Evolutionary conservation across 2,113 vertebrate genomes (phyloP).

Genomic region (Bubo bubo): DNA sequence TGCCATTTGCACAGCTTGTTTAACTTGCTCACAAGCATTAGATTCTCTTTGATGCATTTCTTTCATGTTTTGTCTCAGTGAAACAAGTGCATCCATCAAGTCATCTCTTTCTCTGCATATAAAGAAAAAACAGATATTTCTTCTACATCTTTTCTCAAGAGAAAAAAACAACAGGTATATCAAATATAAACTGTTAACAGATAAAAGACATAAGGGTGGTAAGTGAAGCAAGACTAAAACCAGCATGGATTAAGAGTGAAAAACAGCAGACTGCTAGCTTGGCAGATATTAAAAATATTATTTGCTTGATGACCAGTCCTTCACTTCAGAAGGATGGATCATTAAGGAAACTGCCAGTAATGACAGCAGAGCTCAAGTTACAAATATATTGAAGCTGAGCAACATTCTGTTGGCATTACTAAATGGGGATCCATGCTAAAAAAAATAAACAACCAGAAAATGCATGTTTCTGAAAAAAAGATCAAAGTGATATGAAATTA

Average conservation of each 20-base stretch:
- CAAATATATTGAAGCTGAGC: background rate
- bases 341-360: background rate
- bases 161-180: background rate
- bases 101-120: constrained; percentile 89
- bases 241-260: background rate
- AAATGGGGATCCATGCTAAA: background rate
- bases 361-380: background rate
- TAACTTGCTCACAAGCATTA: constrained; percentile 87
- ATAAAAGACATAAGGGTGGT: background rate
- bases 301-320: background rate
- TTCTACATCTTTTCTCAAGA: background rate
- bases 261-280: background rate
- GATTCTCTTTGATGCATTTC: constrained; percentile 86
- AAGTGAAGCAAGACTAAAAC: background rate
- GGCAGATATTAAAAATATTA: background rate
- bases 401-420: background rate
- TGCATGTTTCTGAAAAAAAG: background rate
- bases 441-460: background rate
- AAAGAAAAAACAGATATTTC: background rate
- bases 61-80: constrained; percentile 74
- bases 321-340: background rate
- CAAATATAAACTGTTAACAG: background rate
- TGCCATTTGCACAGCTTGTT: constrained; percentile 86
- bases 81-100: constrained; percentile 81
- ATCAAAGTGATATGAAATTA: background rate